Base-by-base conservation (phyloP, 2,888 invertebrate genomes). In the Ditula angustiorana region DNA sequence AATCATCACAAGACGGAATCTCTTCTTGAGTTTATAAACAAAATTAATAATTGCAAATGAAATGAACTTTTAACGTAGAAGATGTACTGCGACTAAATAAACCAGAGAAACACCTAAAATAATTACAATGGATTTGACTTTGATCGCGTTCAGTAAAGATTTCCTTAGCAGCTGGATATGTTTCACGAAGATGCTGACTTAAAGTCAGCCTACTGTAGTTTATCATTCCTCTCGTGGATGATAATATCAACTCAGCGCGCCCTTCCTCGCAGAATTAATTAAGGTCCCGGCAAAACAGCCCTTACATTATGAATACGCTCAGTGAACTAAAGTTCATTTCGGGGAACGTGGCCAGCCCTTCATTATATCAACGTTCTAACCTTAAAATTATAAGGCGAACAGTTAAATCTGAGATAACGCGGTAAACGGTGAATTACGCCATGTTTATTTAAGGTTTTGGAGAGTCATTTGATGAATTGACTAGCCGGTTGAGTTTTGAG, bases 201-300 rank as follows among this genome's bases (percentile, higher is more conserved):
- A 44, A 57, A 44, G 24, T 33, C 8, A 24, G 23, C 41, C 62
- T 63, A 52, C 64, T 59, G 64, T n/a, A 35, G 16, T 26, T 35
- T n/a, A 46, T 10, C 26, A 33, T 19, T 28, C 35, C 11, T 23
- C 53, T 50, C n/a, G 26, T 35, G 61, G 58, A 62, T 66, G 66
- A 59, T n/a, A n/a, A n/a, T 64, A 69, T 55, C 59, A 60, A 44
- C 49, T 50, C 35, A 16, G 13, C 26, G 35, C 61, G 41, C 41
- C 44, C 52, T 59, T 63, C 57, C 49, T 61, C 62, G 55, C 66
- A 67, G 71, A 69, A 71, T 75, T 71, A 75, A 74, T 72, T 71
- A 71, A 69, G 37, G 60, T 21, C 58, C 53, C 59, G 46, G 47
- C 66, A 67, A 61, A 72, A 67, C 66, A 57, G 65, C 55, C 67